Base-by-base conservation (phyloP, 1,140 invertebrate genomes). In the Drosophila orosa region DNA sequence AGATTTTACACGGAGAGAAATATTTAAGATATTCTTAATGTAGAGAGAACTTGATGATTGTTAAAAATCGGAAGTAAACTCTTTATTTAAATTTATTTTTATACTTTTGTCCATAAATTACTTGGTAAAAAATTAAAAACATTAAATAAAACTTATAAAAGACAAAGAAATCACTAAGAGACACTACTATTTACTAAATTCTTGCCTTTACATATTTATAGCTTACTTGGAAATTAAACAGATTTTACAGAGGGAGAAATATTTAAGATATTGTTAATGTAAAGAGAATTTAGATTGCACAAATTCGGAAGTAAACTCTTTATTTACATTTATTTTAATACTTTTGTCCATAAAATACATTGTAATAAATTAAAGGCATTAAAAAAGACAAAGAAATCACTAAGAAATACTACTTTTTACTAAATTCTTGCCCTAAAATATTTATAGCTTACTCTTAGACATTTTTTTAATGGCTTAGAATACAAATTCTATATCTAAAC, bases 151-250 rank as follows among this genome's bases (percentile, higher is more conserved):
- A n/a, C 4, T 10, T 4, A 47, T 10, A 3, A 27, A 27, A 47
- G 2, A 5, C 2, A 5, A 17, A 5, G 24, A 3, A 6, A 27
- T n/a, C 0, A 2, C 40, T 12, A 22, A 1, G 5, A 19, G 12
- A 13, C 12, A 1, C 2, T 19, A 1, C 0, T 22, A 22, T 22
- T 6, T 1, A 22, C 5, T 1, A 3, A 22, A 13, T 44, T 13
- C 3, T 0, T 5, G 10, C 10, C 5, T 19, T 19, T 19, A 24
- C 8, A 24, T 44, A 44, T 15, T 24, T 24, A 1, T 3, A 24
- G 45, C 10, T 29, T 3, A 12, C n/a, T 27, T n/a, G n/a, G n/a
- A n/a, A n/a, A n/a, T n/a, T 82, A 65, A 86, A 86, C 79, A 83
- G 82, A 87, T 86, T 87, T 86, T 42, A 13, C 33, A 68, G 35